Evolutionary conservation across 2,888 invertebrate species (phyloP).

Genomic region (Eristalis intricaria): DNA sequence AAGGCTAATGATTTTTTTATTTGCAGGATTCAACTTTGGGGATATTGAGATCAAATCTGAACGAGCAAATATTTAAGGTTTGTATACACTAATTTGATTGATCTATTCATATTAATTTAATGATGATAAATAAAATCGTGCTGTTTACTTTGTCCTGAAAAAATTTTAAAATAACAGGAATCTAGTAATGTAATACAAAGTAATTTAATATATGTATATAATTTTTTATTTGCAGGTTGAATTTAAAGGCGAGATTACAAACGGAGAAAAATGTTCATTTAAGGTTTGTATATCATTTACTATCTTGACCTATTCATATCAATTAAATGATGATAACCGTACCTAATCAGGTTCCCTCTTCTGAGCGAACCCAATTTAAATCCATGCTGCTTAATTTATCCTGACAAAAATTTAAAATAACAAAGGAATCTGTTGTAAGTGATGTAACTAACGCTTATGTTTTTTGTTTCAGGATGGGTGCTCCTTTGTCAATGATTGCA

Average conservation of each 20-base stretch:
- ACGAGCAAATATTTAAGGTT: not conserved
- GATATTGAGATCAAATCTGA: not conserved
- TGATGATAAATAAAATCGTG: not conserved
- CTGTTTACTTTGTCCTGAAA: too few relatives aligned
- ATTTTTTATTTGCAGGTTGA: too few relatives aligned
- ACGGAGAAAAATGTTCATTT: too few relatives aligned
- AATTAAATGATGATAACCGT: conserved; percentile 25
- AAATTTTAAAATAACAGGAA: not conserved
- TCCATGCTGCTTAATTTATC: conserved; percentile 55
- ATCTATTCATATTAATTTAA: not conserved
- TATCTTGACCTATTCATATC: too few relatives aligned
- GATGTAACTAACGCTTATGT: too few relatives aligned
- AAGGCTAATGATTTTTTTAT: not conserved
- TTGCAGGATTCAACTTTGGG: not conserved
- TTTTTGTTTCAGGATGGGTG: too few relatives aligned
- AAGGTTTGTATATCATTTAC: too few relatives aligned
- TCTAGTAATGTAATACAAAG: too few relatives aligned
- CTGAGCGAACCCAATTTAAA: conserved; percentile 73
- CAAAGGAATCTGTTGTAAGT: too few relatives aligned
- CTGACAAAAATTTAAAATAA: not conserved
- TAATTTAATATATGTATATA: too few relatives aligned
- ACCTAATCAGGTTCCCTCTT: conserved; percentile 73
- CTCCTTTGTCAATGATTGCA: too few relatives aligned
- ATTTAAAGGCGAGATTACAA: too few relatives aligned
- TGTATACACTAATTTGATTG: not conserved